A percentile compares a stretch with the other conserved stretches of the same genome.
Evolutionary conservation across 2,888 invertebrate species (phyloP).

Genomic region (Coelinius sp.): DNA sequence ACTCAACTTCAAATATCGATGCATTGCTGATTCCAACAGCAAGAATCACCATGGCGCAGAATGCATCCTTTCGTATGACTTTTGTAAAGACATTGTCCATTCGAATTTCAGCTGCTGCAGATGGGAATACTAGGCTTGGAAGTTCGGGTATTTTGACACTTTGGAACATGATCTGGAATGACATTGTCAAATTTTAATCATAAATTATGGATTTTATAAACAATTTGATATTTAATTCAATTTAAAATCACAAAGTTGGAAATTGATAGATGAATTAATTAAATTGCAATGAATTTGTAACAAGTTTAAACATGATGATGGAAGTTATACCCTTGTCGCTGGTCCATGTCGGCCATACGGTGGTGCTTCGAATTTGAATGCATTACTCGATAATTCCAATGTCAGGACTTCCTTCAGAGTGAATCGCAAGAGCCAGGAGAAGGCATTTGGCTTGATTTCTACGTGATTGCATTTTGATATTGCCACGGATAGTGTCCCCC

Average conservation of each 20-base stretch:
- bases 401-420: constrained; percentile 74
- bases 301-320: too few species aligned
- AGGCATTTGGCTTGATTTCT: constrained; percentile 76
- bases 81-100: constrained; percentile 74
- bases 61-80: constrained; percentile 76
- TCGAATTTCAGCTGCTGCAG: constrained; percentile 76
- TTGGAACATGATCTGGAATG: constrained; percentile 77
- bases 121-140: constrained; percentile 77
- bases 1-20: constrained; percentile 75
- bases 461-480: constrained; percentile 76
- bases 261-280: too few species aligned
- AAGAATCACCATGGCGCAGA: constrained; percentile 78
- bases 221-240: too few species aligned
- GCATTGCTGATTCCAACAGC: constrained; percentile 77
- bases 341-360: constrained; percentile 78
- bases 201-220: too few species aligned
- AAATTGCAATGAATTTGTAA: too few species aligned
- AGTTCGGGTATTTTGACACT: constrained; percentile 75
- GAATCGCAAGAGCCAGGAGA: constrained; percentile 78
- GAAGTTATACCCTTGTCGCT: constrained; percentile 68
- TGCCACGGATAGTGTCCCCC: constrained; percentile 77
- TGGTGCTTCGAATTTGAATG: constrained; percentile 77
- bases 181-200: neutral
- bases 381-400: constrained; percentile 74
- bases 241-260: too few species aligned